Percentiles rank a stretch among this genome's conserved stretches.
phyloP scores from a whole-genome alignment of 2,113 vertebrate species.

The Sylvia atricapilla region DNA sequence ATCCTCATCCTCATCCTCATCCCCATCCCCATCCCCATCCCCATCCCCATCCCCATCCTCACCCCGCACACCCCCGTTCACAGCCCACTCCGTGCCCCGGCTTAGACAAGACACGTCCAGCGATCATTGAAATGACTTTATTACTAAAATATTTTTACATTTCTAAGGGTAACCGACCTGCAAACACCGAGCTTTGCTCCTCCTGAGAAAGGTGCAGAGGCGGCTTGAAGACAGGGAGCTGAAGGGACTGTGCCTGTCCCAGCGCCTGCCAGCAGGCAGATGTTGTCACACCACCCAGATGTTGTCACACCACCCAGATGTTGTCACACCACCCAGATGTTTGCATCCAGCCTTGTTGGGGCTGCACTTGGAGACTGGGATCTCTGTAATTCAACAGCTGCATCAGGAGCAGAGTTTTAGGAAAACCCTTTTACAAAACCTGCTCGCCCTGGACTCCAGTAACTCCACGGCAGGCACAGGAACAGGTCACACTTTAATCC shows the following conservation, averaged over 20 bases:
- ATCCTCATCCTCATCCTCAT: not conserved
- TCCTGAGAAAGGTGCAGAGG: not conserved
- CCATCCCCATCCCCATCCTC: not conserved
- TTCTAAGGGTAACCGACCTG: not conserved
- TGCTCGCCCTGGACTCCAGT: not conserved
- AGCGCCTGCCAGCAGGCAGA: constrained; percentile 19
- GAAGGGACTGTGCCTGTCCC: not conserved
- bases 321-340: not conserved
- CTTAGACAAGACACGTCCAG: not conserved
- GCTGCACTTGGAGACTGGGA: not conserved
- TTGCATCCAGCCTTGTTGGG: not conserved
- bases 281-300: not conserved
- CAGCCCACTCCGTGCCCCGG: accelerated
- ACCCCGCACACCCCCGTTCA: not conserved
- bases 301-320: not conserved
- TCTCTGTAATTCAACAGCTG: not conserved
- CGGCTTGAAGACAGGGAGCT: not conserved
- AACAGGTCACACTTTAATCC: not conserved
- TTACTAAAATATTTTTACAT: constrained; percentile 15
- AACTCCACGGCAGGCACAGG: not conserved
- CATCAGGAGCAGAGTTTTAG: not conserved
- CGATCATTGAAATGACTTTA: not conserved
- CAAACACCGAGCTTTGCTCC: not conserved
- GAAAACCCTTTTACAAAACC: not conserved
- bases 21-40: not conserved